Base-by-base conservation (phyloP, 2,888 invertebrate species). In the Ethmia dodecea region DNA sequence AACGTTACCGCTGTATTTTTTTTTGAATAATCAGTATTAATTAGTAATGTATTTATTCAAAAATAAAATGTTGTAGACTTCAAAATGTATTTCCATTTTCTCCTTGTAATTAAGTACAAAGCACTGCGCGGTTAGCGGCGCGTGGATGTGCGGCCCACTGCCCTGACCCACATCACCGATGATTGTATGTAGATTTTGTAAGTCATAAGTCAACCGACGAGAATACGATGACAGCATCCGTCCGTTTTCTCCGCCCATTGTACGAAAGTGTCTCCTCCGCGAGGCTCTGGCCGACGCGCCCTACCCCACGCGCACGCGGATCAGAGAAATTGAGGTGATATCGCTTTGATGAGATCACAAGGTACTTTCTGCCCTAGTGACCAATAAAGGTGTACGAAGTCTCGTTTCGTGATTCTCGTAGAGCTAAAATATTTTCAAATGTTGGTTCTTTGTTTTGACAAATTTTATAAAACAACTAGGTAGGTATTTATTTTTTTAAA, bases 181-280 rank as follows among this genome's bases (percentile, higher is more conserved):
- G 73, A 84, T 83, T 86, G 81, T 84, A 83, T 83, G 83, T 79
- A 81, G 81, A 84, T 84, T 81, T 75, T 75, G 72, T 74, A 74
- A 79, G 75, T 65, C 73, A 75, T 79, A 81, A 77, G 72, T 79
- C 68, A 78, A 61, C 49, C 60, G 61, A 26, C 26, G 26, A 60
- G 65, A 65, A 60, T 54, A 51, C 55, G 76, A 77, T 80, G 79
- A 80, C 79, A 84, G 74, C 75, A 76, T 78, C 71, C 64, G 65
- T 67, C 57, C 63, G 73, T 75, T 79, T 80, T 77, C 80, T 76
- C 79, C 69, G 49, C 50, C 60, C 67, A 73, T 79, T 72, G 70
- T 72, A 52, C 52, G 53, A 49, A 53, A 47, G 42, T 48, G 49
- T 48, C 47, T 45, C 35, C n/a, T n/a, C n/a, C n/a, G n/a, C n/a